Evolutionary conservation across 2,113 vertebrate genomes (phyloP).

Genomic region (Cryptotis parvus): DNA sequence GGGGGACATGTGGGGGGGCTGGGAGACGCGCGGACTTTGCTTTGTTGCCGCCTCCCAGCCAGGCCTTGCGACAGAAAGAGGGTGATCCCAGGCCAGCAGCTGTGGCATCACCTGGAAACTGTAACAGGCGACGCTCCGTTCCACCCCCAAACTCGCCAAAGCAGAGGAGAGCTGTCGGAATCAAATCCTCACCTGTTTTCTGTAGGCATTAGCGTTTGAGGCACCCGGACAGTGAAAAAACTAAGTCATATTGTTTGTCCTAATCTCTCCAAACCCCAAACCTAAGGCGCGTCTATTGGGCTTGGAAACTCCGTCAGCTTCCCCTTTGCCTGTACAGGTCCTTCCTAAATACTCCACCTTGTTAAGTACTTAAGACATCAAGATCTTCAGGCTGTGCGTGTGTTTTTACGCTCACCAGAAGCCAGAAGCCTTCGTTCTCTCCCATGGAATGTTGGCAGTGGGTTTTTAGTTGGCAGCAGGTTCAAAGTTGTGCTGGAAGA

Average conservation of each 20-base stretch:
- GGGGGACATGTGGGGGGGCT: too few relatives aligned
- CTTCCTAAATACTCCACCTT: slow-evolving; percentile 5
- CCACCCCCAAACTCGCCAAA: background rate
- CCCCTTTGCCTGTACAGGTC: background rate
- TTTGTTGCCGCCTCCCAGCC: background rate
- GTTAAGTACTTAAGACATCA: slow-evolving; percentile 36
- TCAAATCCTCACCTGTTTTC: background rate
- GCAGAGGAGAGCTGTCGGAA: background rate
- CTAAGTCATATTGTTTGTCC: background rate
- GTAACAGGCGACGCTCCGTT: background rate
- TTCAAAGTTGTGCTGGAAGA: slow-evolving; percentile 42
- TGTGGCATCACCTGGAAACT: background rate
- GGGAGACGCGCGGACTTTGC: background rate
- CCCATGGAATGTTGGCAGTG: slow-evolving; percentile 21
- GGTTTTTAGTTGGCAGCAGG: slow-evolving; percentile 1
- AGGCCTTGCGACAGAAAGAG: background rate
- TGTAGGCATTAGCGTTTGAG: background rate
- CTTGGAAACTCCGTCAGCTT: background rate
- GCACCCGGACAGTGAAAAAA: background rate
- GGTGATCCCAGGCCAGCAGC: background rate
- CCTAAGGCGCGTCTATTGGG: slow-evolving; percentile 24
- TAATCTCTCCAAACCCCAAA: background rate
- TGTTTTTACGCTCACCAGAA: slow-evolving; percentile 27
- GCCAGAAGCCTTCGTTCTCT: slow-evolving; percentile 3
- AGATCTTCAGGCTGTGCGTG: background rate